phyloP scores from a whole-genome alignment of 2,888 invertebrate genomes.

The Archaeoteleia sp. region DNA sequence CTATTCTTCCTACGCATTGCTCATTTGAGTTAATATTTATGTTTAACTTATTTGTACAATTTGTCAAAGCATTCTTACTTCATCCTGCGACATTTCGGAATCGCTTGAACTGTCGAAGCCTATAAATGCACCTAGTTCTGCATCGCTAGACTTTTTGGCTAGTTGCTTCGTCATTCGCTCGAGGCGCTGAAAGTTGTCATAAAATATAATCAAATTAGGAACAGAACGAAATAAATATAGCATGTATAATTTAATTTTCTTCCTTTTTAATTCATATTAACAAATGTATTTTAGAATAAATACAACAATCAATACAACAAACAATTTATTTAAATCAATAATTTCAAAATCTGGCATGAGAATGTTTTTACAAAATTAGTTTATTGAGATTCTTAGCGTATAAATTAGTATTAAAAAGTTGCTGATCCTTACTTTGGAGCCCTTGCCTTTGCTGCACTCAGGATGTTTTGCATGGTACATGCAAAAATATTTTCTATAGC shows the following conservation, averaged over 20 bases:
- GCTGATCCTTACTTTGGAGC: conserved; percentile 80
- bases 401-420: no score
- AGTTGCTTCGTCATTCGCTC: conserved; percentile 80
- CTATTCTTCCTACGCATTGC: no score
- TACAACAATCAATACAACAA: background rate
- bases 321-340: no score
- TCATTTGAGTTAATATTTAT: no score
- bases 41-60: no score
- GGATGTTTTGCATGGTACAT: conserved; percentile 99
- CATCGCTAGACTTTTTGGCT: conserved; percentile 76
- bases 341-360: background rate
- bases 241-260: background rate
- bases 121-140: conserved; percentile 90
- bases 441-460: conserved; percentile 80
- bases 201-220: conserved; percentile 7
- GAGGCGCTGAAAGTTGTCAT: conserved; percentile 80
- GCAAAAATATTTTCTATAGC: conserved; percentile 97
- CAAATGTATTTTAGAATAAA: background rate
- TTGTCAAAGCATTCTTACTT: no score
- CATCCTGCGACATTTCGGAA: conserved; percentile 71
- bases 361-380: no score
- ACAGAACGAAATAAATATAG: conserved; percentile 2
- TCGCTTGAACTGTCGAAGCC: conserved; percentile 86
- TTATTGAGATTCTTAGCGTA: no score
- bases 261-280: conserved; percentile 8